A percentile compares a stretch with the other conserved stretches of the same genome.
Evolutionary conservation across 2,113 vertebrate genomes (phyloP).

Genomic region (Haliaeetus leucogaster): DNA sequence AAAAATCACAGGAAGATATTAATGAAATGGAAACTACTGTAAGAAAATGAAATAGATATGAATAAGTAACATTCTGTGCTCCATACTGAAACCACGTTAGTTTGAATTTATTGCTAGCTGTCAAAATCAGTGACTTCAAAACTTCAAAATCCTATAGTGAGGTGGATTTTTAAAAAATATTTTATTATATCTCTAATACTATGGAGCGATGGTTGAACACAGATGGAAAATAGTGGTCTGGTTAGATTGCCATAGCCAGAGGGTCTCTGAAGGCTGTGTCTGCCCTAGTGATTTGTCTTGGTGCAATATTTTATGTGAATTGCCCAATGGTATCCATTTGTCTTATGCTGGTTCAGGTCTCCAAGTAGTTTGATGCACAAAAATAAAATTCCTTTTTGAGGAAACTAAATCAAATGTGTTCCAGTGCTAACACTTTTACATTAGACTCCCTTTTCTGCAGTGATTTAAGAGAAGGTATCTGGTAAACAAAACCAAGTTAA

Average conservation of each 20-base stretch:
- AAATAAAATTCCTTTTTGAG: not conserved
- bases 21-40: not conserved
- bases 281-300: not conserved
- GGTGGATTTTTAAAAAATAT: not conserved
- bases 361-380: not conserved
- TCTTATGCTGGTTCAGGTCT: not conserved
- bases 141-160: not conserved
- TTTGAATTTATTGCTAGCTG: slow-evolving; percentile 11
- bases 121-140: slow-evolving; percentile 10
- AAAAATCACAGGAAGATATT: slow-evolving; percentile 17
- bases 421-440: not conserved
- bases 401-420: not conserved
- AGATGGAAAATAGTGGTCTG: not conserved
- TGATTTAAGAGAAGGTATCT: not conserved
- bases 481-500: not conserved
- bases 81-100: not conserved
- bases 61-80: not conserved
- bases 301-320: not conserved
- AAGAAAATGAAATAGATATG: slow-evolving; percentile 10
- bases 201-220: not conserved
- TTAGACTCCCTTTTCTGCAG: not conserved
- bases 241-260: not conserved
- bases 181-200: not conserved
- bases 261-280: not conserved
- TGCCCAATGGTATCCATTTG: not conserved